Evolutionary conservation across 2,888 invertebrate genomes (phyloP), one percentile per base, ranked within the genome.

Genomic region (Parnassius glacialis): DNA sequence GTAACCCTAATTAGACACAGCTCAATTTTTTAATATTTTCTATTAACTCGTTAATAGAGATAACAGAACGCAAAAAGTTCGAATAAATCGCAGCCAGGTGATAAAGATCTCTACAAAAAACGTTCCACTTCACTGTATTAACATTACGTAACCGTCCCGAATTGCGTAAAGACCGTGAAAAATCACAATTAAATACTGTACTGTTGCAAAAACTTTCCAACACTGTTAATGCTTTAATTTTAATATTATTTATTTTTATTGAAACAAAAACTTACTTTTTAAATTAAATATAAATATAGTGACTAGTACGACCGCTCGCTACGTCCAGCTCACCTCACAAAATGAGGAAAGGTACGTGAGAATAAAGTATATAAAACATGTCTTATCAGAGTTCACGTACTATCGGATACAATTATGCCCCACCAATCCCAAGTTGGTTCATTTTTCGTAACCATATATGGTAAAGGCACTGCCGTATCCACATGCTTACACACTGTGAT

Each of bases 371-470:
- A 92, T 91, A 90, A 89, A 87, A 85, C 85, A 78, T 74, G 80
- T 79, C 88, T 92, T 92, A 92, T 92, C 91, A 88, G 76, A 84
- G 80, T 82, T 81, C 79, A 80, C 84, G 86, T 87, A 91, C 89
- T 90, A 92, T 90, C 88, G 84, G 80, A 79, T 79, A 79, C 80
- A 82, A 76, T 81, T 79, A 80, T 82, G 80, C 85, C 92, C 92
- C 87, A 83, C 95, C 95, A 95, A 95, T 95, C 90, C 92, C 88
- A 84, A 89, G 90, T 93, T 93, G 79, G 75, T 76, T 82, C 80
- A 86, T 81, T 83, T 87, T 88, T 88, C 94, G 94, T 95, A 93
- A 94, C 95, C 95, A 94, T 95, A 95, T 95, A 95, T 94, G 95
- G 95, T 92, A 93, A 93, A 92, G 90, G 76, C 76, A 79, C 76